Evolutionary conservation across 2,888 invertebrate genomes (phyloP), one percentile per base, ranked within the genome.

Genomic region (Metalampra italica): DNA sequence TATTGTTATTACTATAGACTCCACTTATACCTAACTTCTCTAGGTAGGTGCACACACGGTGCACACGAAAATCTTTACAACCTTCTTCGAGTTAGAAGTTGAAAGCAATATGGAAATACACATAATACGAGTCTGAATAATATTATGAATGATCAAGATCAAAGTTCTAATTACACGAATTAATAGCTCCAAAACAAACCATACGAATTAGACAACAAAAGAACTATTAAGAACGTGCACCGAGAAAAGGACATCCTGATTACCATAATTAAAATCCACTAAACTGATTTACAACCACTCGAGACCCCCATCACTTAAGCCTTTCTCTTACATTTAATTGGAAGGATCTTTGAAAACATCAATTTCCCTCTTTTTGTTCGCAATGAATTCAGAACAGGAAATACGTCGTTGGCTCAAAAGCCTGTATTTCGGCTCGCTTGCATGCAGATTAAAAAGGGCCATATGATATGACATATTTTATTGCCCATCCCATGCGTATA

Each of bases 401-500:
- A 83, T 78, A 82, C 71, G 55, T 78, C 74, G 77, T 84, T 80
- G 73, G 67, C 55, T 34, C 29, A 39, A 79, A 78, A 76, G 79
- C 57, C 66, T 80, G 78, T 86, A 84, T 85, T 82, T 79, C 75
- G 73, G 75, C 69, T 83, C 76, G 67, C 65, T 76, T 76, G 76
- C 75, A 80, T 64, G 71, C 67, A 65, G 59, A 66, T 61, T 64
- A 41, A 63, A 75, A 81, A 69, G 69, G 65, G 78, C 77, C 62
- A 80, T 80, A 79, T 75, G 80, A 87, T 86, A 87, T 88, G 87
- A 85, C 86, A 82, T 82, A 82, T 82, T 82, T 85, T 82, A 85
- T 84, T 84, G 79, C 71, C 62, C 60, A 64, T 64, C 52, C 62
- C 63, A 66, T 66, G 68, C 60, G 68, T 73, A 70, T 74, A 84